A percentile compares a stretch with the other conserved stretches of the same genome.
These are phyloP conservation scores for Galleria mellonella DNA, from an alignment of 1,140 invertebrate genomes.

Conservation along the genomic window DNA sequence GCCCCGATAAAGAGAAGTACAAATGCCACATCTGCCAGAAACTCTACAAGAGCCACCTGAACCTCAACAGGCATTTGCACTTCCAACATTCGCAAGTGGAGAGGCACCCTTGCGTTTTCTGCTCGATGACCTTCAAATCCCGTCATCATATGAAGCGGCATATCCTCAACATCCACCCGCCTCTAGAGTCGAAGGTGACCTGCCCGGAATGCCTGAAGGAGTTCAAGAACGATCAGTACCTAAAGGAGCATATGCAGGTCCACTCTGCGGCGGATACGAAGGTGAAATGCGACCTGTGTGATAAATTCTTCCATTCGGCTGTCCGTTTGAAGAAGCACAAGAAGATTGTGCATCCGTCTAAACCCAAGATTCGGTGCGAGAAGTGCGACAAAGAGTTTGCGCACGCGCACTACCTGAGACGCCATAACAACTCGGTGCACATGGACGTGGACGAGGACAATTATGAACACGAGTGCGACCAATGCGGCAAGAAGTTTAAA, in stretches of 20 bases:
- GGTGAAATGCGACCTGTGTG: slow-evolving; percentile 58
- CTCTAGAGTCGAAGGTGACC: slow-evolving; percentile 58
- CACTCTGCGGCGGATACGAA: slow-evolving; percentile 54
- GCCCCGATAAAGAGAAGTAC: slow-evolving; percentile 42
- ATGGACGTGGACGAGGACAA: slow-evolving; percentile 51
- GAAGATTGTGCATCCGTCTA: slow-evolving; percentile 58
- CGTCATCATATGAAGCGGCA: slow-evolving; percentile 60
- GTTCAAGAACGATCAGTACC: slow-evolving; percentile 64
- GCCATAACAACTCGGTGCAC: slow-evolving; percentile 58
- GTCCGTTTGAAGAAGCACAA: slow-evolving; percentile 63
- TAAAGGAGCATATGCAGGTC: slow-evolving; percentile 63
- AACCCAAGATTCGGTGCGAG: slow-evolving; percentile 55
- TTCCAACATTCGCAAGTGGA: slow-evolving; percentile 52
- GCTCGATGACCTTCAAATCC: slow-evolving; percentile 58
- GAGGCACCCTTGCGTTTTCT: slow-evolving; percentile 56
- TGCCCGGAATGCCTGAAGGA: slow-evolving; percentile 61
- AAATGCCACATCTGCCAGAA: slow-evolving; percentile 59
- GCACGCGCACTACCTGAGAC: slow-evolving; percentile 49
- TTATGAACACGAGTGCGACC: slow-evolving; percentile 48
- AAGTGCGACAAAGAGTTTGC: slow-evolving; percentile 64
- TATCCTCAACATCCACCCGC: slow-evolving; percentile 60
- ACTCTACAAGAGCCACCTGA: slow-evolving; percentile 50
- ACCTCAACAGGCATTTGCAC: slow-evolving; percentile 51
- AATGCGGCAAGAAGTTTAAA: slow-evolving; percentile 64
- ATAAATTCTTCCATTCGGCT: slow-evolving; percentile 57